Conservation (phyloP, 1,140 invertebrate species). For the Sinonovacula constricta region DNA sequence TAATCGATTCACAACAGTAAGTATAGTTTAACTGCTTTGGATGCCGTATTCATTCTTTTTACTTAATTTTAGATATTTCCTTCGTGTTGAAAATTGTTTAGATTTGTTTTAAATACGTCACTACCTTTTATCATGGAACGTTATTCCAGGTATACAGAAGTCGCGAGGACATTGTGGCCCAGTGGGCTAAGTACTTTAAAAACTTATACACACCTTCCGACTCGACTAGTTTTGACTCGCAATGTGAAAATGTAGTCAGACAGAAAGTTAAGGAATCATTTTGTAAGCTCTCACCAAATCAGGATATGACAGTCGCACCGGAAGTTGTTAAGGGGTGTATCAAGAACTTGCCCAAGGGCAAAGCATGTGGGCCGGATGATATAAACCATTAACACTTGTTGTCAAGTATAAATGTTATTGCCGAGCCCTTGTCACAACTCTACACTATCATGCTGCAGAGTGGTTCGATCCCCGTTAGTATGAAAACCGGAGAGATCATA, state of each 20-base stretch:
- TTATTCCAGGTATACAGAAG: constrained; percentile 16
- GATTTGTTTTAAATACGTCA: too few relatives aligned
- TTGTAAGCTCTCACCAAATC: not conserved
- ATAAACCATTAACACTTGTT: constrained; percentile 5
- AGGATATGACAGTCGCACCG: not conserved
- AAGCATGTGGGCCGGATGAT: constrained; percentile 10
- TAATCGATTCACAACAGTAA: too few relatives aligned
- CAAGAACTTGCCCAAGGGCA: not conserved
- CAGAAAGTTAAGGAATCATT: not conserved
- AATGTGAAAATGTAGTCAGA: not conserved
- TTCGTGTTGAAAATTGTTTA: too few relatives aligned
- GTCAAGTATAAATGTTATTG: not conserved
- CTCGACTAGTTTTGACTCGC: not conserved
- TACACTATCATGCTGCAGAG: constrained; percentile 7
- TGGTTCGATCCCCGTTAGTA: not conserved
- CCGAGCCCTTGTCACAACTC: not conserved
- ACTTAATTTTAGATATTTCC: too few relatives aligned
- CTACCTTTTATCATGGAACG: too few relatives aligned
- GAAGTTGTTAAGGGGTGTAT: not conserved
- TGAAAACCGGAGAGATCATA: not conserved
- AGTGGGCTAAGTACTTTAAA: constrained; percentile 8
- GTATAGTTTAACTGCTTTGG: too few relatives aligned
- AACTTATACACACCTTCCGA: constrained; percentile 5
- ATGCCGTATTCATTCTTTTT: too few relatives aligned
- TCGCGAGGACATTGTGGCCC: not conserved